phyloP scores from a whole-genome alignment of 2,113 vertebrate genomes.

The Aythya baeri region DNA sequence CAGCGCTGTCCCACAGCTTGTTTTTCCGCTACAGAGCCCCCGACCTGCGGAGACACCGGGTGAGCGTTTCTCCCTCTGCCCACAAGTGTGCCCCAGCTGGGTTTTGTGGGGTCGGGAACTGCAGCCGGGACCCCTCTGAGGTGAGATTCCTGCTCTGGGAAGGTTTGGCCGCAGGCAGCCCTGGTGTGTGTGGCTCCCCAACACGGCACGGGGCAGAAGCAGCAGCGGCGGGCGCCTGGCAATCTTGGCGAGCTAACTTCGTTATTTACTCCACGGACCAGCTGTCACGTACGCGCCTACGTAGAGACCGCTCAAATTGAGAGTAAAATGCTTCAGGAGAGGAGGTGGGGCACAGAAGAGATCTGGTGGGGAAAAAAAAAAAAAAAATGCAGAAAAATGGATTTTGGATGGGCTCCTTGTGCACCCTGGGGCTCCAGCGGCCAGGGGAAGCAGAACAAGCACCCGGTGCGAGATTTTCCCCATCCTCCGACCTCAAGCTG shows the following conservation, averaged over 20 bases:
- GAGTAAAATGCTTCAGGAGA: background rate
- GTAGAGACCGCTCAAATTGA: background rate
- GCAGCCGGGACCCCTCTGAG: background rate
- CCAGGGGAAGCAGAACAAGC: background rate
- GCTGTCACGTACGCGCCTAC: background rate
- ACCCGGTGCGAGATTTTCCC: background rate
- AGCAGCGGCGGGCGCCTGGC: background rate
- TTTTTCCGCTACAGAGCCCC: background rate
- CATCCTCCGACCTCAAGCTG: background rate
- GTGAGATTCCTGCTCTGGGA: too few relatives aligned
- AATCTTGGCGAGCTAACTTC: background rate
- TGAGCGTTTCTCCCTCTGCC: background rate
- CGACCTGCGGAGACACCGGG: background rate
- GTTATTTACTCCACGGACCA: background rate
- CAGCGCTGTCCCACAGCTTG: background rate
- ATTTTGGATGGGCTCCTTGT: background rate
- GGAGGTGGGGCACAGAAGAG: background rate
- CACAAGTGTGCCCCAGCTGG: background rate
- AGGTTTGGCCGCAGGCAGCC: too few relatives aligned
- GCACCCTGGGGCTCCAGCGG: background rate
- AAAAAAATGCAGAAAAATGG: background rate
- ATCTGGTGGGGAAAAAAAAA: background rate
- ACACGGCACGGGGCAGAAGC: background rate
- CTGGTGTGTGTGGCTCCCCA: background rate
- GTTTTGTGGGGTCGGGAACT: too few relatives aligned